phyloP scores from a whole-genome alignment of 1,140 invertebrate genomes.

The Drosophila kikkawai region DNA sequence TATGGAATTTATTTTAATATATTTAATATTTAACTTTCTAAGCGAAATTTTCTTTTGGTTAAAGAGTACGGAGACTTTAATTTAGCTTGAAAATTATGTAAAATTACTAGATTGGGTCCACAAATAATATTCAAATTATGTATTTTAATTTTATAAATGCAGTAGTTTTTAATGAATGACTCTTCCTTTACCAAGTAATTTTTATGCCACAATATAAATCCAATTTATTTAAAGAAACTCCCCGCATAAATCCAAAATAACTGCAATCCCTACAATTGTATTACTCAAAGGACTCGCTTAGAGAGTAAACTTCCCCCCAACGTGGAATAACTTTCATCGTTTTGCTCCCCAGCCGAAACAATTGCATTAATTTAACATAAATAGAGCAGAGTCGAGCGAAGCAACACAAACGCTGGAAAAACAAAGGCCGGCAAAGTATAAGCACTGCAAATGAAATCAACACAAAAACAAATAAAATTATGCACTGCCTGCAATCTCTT shows the following conservation, averaged over 20 bases:
- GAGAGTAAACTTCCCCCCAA: slow-evolving; percentile 1
- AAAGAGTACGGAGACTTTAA: no score
- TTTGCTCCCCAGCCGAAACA: slow-evolving; percentile 44
- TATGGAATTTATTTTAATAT: no score
- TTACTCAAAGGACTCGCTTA: slow-evolving; percentile 38
- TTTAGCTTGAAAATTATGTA: no score
- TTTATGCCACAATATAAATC: not conserved
- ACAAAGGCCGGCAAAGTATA: slow-evolving; percentile 44
- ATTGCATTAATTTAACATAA: slow-evolving; percentile 73
- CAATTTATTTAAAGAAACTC: not conserved
- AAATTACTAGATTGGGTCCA: no score
- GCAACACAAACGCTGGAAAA: slow-evolving; percentile 16
- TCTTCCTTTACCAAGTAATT: no score
- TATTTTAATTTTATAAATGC: no score
- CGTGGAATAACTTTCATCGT: slow-evolving; percentile 16
- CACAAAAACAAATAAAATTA: slow-evolving; percentile 67
- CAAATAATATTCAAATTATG: no score
- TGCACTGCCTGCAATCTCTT: slow-evolving; percentile 44
- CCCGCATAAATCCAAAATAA: not conserved
- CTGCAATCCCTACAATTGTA: not conserved
- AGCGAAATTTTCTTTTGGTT: no score
- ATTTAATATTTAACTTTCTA: no score
- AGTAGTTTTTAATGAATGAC: no score
- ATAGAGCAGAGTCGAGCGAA: slow-evolving; percentile 34
- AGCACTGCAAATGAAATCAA: slow-evolving; percentile 66